Evolutionary conservation across 2,888 invertebrate genomes (phyloP).

Genomic region (Hedya salicella): DNA sequence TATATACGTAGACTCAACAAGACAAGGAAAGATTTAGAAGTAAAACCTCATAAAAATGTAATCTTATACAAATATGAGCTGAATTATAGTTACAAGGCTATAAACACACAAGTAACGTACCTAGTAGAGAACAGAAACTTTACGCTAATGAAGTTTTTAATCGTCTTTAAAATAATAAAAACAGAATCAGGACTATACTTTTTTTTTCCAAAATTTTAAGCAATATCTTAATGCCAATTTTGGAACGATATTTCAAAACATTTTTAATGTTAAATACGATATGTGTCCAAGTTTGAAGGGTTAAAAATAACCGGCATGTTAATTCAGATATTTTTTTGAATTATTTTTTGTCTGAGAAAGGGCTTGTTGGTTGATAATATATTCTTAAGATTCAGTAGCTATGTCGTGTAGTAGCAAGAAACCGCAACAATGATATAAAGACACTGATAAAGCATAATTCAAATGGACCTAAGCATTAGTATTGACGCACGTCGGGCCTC

Average conservation of each 20-base stretch:
- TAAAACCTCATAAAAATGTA: constrained; percentile 8
- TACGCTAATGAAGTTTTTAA: not conserved
- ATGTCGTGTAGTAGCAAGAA: not conserved
- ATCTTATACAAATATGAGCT: constrained; percentile 9
- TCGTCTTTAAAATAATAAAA: no score
- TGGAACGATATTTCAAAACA: no score
- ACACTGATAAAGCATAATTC: constrained; percentile 34
- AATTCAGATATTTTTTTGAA: no score
- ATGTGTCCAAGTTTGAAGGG: no score
- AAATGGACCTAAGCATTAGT: constrained; percentile 43
- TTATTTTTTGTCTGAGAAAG: no score
- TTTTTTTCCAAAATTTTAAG: no score
- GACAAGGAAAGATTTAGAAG: constrained; percentile 11
- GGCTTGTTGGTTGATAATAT: no score
- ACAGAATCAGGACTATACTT: no score
- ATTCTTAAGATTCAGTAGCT: no score
- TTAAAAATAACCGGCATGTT: no score
- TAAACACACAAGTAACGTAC: not conserved
- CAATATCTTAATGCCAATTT: no score
- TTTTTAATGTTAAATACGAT: no score
- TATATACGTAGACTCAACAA: constrained; percentile 7
- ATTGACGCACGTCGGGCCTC: constrained; percentile 48
- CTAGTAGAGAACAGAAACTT: not conserved
- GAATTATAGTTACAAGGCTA: constrained; percentile 8
- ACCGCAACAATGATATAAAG: constrained; percentile 34